phyloP scores from a whole-genome alignment of 2,888 invertebrate species.

The Brachypalpus laphriformis region DNA sequence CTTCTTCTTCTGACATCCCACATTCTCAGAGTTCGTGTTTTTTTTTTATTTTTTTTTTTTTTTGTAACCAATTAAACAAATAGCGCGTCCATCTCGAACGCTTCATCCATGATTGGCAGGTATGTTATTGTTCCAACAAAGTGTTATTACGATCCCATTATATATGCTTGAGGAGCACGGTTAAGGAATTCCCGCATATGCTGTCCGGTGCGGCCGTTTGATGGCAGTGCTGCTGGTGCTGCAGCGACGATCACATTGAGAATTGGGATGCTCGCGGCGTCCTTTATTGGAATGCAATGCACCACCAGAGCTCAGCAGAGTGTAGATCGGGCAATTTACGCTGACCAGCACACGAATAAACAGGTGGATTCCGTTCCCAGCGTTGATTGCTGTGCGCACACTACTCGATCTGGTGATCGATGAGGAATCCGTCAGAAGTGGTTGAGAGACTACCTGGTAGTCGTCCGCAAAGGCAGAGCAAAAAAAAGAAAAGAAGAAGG shows the following conservation, averaged over 20 bases:
- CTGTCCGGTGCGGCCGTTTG: constrained; percentile 6
- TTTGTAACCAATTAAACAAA: constrained; percentile 71
- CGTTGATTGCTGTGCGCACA: constrained; percentile 55
- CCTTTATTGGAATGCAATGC: constrained; percentile 73
- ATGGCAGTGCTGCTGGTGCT: constrained; percentile 5
- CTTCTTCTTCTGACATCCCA: constrained; percentile 11
- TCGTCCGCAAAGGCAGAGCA: neutral
- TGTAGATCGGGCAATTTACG: constrained; percentile 60
- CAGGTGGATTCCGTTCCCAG: constrained; percentile 74
- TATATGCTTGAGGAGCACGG: constrained; percentile 72
- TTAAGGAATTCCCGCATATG: constrained; percentile 61
- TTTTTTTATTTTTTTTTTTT: constrained; percentile 10
- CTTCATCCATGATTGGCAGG: constrained; percentile 73
- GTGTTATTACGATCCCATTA: constrained; percentile 74
- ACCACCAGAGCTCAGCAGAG: constrained; percentile 24
- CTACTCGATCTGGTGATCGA: constrained; percentile 65
- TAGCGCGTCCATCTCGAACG: constrained; percentile 74
- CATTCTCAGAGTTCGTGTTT: constrained; percentile 28
- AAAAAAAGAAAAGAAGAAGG: neutral
- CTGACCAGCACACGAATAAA: constrained; percentile 71
- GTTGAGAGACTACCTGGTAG: constrained; percentile 1
- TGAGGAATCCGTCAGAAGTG: constrained; percentile 71
- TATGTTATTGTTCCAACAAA: constrained; percentile 74
- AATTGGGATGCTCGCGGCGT: constrained; percentile 73
- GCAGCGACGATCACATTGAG: no score